Conservation (phyloP, 2,113 vertebrate genomes). For the Microcebus jonahi region DNA sequence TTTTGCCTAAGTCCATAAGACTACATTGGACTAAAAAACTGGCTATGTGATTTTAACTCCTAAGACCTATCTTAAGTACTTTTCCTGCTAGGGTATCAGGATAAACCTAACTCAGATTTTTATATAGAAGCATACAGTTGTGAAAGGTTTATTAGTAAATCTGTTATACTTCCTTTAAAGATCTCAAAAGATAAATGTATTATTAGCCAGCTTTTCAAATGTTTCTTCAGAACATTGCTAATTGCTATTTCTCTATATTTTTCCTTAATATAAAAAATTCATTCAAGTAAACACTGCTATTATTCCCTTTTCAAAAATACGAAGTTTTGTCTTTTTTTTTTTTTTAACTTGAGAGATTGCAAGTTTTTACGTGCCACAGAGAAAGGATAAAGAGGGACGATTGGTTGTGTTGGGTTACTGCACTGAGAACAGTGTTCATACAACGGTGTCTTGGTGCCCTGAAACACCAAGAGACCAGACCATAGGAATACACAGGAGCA, state of each 20-base stretch:
- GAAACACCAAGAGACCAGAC: not conserved
- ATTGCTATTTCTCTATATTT: not conserved
- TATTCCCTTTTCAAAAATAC: not conserved
- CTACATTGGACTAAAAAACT: not conserved
- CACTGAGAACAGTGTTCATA: not conserved
- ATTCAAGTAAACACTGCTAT: not conserved
- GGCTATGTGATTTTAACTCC: not conserved
- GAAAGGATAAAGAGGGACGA: not conserved
- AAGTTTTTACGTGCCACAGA: not conserved
- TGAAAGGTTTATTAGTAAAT: not conserved
- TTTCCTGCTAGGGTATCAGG: not conserved
- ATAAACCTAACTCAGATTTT: not conserved
- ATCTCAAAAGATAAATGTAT: not conserved
- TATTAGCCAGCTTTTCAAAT: conserved; percentile 23
- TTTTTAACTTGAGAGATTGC: not conserved
- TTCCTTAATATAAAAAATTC: not conserved
- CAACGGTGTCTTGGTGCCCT: not conserved
- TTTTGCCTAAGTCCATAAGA: not conserved
- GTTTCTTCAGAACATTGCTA: not conserved
- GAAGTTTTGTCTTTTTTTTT: not conserved
- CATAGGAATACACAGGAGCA: not conserved
- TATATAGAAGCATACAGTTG: not conserved
- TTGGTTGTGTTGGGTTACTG: not conserved
- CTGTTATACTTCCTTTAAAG: not conserved
- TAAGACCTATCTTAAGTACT: not conserved